phyloP scores from a whole-genome alignment of 2,797 vertebrate genomes.

The Gephyroberyx darwinii region DNA sequence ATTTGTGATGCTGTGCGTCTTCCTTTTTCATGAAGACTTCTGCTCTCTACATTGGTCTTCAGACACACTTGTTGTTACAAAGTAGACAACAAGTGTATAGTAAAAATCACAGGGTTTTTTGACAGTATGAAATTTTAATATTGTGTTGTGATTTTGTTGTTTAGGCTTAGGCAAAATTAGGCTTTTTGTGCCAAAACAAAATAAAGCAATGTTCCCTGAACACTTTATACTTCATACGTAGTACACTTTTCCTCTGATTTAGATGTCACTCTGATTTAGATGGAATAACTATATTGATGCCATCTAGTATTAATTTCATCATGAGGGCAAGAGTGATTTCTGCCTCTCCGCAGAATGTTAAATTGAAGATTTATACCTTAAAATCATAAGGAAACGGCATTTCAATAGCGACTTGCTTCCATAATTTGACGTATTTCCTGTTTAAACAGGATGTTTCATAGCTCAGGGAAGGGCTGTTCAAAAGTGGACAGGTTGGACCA shows the following conservation, averaged over 20 bases:
- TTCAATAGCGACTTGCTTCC: too few relatives aligned
- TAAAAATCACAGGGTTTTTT: background rate
- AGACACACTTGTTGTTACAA: conserved; percentile 10
- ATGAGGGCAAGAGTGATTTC: background rate
- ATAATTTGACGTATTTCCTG: too few relatives aligned
- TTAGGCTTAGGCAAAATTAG: too few relatives aligned
- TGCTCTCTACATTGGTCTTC: conserved; percentile 29
- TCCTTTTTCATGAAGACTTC: conserved; percentile 27
- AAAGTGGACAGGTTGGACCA: too few relatives aligned
- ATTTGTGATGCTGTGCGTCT: conserved; percentile 57
- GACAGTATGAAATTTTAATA: background rate
- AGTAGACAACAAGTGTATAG: conserved; percentile 1
- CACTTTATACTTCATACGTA: too few relatives aligned
- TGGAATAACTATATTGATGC: background rate
- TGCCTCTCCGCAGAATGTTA: background rate
- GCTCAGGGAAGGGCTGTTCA: too few relatives aligned
- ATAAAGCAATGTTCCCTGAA: too few relatives aligned
- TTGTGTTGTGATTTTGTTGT: background rate
- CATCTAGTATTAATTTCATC: background rate
- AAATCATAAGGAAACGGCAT: background rate
- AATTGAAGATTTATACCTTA: conserved; percentile 7
- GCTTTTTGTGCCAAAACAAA: too few relatives aligned
- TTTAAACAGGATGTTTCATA: too few relatives aligned
- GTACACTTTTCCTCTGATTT: too few relatives aligned
- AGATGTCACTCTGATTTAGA: too few relatives aligned